A percentile compares a stretch with the other conserved stretches of the same genome.
phyloP scores from a whole-genome alignment of 1,140 invertebrate genomes.

The Caenorhabditis elegans region WBcel235 BX284605.5:10190001-10190500 shows the following conservation, averaged over 20 bases:
- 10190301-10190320: slow-evolving; percentile 20
- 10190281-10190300: background rate
- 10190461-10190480: background rate
- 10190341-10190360: background rate
- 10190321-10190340: slow-evolving; percentile 27
- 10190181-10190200: background rate
- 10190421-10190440: background rate
- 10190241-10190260: too few species aligned
- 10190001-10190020: slow-evolving; percentile 50
- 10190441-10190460: background rate
- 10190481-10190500: too few species aligned
- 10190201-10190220: background rate
- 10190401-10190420: background rate
- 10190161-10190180: background rate
- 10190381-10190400: background rate
- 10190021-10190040: slow-evolving; percentile 60
- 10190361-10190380: background rate
- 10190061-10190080: background rate
- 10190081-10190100: background rate
- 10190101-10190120: slow-evolving; percentile 15
- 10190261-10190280: too few species aligned
- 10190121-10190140: background rate
- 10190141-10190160: background rate
- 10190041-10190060: slow-evolving; percentile 51
- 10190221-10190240: background rate